These are phyloP conservation scores for Ictidomys tridecemlineatus DNA, from an alignment of 2,113 vertebrate species.

Conservation along the genomic window DNA sequence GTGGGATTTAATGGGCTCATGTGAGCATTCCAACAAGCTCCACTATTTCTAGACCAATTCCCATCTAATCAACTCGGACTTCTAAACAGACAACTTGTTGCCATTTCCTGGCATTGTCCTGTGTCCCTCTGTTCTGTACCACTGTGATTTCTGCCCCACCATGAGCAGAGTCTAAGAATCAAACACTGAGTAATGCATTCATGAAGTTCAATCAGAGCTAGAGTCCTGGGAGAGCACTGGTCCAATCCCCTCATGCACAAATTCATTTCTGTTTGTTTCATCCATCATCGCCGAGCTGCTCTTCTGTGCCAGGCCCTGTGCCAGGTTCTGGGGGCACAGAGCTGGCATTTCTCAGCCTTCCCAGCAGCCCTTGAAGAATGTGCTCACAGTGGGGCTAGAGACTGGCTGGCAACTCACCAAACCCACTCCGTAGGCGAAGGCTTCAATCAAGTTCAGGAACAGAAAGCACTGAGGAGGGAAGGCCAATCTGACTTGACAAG, in stretches of 20 bases:
- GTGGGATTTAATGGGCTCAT: neutral
- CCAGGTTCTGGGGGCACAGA: neutral
- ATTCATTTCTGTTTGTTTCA: neutral
- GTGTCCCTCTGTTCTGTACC: neutral
- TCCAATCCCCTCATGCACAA: neutral
- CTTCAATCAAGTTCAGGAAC: neutral
- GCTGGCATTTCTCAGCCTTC: neutral
- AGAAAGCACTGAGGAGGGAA: neutral
- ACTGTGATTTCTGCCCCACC: neutral
- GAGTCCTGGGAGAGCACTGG: neutral
- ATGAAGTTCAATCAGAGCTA: conserved; percentile 8
- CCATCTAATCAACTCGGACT: neutral
- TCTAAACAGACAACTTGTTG: neutral
- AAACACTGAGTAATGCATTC: neutral
- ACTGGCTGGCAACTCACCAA: neutral
- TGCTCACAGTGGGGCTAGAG: neutral
- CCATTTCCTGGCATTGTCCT: neutral
- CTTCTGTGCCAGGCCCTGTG: neutral
- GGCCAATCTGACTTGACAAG: neutral
- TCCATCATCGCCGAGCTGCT: neutral
- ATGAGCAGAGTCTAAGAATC: neutral
- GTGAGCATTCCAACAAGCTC: conserved; percentile 8
- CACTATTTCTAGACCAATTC: neutral
- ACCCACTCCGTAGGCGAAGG: neutral
- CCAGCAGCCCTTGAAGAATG: neutral